Percentiles rank a stretch among this genome's conserved stretches.
Conservation (phyloP, 2,113 vertebrate genomes). For the Tangachromis dhanisi region DNA sequence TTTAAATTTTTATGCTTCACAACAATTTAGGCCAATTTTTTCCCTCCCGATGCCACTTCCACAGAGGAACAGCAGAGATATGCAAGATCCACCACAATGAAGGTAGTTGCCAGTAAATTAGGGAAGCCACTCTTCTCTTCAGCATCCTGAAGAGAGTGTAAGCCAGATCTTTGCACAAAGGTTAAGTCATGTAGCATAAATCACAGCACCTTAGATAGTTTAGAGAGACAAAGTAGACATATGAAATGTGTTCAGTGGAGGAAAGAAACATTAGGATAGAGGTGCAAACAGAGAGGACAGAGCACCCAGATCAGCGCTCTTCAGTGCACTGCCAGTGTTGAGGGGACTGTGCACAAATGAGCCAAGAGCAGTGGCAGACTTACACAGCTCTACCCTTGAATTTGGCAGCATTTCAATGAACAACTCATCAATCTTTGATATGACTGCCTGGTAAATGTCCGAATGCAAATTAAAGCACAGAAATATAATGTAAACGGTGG, state of each 20-base stretch:
- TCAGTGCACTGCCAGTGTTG: neutral
- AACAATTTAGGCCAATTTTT: neutral
- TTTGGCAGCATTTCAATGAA: neutral
- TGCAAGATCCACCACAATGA: neutral
- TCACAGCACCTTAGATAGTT: neutral
- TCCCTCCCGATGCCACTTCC: neutral
- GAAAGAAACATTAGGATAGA: neutral
- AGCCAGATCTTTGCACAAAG: neutral
- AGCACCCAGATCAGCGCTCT: neutral
- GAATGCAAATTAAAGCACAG: neutral
- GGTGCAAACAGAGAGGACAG: neutral
- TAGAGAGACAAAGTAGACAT: neutral
- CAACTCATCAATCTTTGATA: neutral
- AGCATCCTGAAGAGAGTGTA: neutral
- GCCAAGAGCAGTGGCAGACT: neutral
- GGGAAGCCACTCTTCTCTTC: neutral
- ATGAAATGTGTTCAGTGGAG: neutral
- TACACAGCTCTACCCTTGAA: neutral
- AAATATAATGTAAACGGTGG: neutral
- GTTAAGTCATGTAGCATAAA: neutral
- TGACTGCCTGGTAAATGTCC: neutral
- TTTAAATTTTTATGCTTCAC: neutral
- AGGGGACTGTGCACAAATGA: neutral
- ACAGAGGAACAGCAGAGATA: neutral
- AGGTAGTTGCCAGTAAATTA: neutral